Evolutionary conservation across 2,797 vertebrate genomes (phyloP).

Genomic region (Sebastes kiyomatsui): DNA sequence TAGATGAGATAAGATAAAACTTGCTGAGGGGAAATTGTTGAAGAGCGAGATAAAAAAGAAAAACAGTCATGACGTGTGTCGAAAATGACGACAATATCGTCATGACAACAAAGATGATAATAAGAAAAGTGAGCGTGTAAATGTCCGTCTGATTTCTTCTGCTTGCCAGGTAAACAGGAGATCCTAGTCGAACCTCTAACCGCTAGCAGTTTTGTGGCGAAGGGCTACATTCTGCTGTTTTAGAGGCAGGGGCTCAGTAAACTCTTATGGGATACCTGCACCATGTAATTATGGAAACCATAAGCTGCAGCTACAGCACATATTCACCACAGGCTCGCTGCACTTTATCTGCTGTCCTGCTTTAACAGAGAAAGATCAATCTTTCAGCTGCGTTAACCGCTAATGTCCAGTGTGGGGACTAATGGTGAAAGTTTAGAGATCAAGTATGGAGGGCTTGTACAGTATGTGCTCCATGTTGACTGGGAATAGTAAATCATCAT

Average conservation of each 20-base stretch:
- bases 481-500: slow-evolving; percentile 22
- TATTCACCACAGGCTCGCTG: slow-evolving; percentile 71
- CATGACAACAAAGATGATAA: slow-evolving; percentile 4
- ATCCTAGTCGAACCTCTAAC: slow-evolving; percentile 51
- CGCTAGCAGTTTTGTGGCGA: slow-evolving; percentile 64
- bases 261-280: slow-evolving; percentile 68
- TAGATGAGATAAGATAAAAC: not conserved
- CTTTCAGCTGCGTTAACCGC: slow-evolving; percentile 53
- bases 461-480: slow-evolving; percentile 15
- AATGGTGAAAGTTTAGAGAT: slow-evolving; percentile 28
- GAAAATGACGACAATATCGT: not conserved
- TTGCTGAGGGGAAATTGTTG: not conserved
- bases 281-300: slow-evolving; percentile 76
- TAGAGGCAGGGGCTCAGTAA: slow-evolving; percentile 59
- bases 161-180: slow-evolving; percentile 68
- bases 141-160: slow-evolving; percentile 17
- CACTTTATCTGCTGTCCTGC: slow-evolving; percentile 63
- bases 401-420: slow-evolving; percentile 44
- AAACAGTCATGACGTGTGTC: not conserved
- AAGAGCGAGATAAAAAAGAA: not conserved
- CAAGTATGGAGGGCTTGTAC: slow-evolving; percentile 14
- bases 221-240: slow-evolving; percentile 65
- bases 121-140: not conserved
- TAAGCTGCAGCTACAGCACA: slow-evolving; percentile 80
- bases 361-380: slow-evolving; percentile 60